Conservation (phyloP, 2,888 invertebrate species). For the Lasius fuliginosus region DNA sequence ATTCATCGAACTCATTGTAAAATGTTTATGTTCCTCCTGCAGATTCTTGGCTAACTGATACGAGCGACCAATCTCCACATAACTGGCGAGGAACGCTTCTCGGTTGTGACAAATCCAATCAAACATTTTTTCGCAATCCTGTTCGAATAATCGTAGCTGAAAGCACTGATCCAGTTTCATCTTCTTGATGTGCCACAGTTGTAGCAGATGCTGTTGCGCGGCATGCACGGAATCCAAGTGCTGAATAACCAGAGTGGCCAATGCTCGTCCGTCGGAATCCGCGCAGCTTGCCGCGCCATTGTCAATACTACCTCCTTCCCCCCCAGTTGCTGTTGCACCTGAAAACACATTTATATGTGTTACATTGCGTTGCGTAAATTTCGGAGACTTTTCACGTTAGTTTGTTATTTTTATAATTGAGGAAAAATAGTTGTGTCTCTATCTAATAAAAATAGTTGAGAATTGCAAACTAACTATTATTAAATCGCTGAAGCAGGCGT, state of each 20-base stretch:
- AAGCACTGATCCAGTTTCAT: constrained; percentile 98
- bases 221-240: constrained; percentile 95
- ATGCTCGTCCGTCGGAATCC: constrained; percentile 89
- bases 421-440: not conserved
- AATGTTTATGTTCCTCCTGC: constrained; percentile 98
- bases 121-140: constrained; percentile 99
- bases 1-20: constrained; percentile 95
- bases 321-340: constrained; percentile 85
- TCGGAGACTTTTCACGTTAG: not conserved
- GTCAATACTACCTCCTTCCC: constrained; percentile 89
- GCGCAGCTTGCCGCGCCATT: constrained; percentile 91
- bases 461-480: constrained; percentile 75
- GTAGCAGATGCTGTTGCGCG: constrained; percentile 96
- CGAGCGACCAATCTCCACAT: constrained; percentile 98
- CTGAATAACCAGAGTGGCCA: constrained; percentile 91
- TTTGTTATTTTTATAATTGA: not conserved
- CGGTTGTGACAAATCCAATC: constrained; percentile 99
- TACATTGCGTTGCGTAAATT: not conserved
- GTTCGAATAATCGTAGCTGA: constrained; percentile 97
- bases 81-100: constrained; percentile 97
- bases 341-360: not conserved
- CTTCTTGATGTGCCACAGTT: constrained; percentile 98
- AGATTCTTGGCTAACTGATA: constrained; percentile 96
- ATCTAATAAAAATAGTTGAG: not conserved
- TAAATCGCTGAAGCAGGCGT: constrained; percentile 89